phyloP scores from a whole-genome alignment of 2,113 vertebrate species.

The Myrmecophaga tridactyla region DNA sequence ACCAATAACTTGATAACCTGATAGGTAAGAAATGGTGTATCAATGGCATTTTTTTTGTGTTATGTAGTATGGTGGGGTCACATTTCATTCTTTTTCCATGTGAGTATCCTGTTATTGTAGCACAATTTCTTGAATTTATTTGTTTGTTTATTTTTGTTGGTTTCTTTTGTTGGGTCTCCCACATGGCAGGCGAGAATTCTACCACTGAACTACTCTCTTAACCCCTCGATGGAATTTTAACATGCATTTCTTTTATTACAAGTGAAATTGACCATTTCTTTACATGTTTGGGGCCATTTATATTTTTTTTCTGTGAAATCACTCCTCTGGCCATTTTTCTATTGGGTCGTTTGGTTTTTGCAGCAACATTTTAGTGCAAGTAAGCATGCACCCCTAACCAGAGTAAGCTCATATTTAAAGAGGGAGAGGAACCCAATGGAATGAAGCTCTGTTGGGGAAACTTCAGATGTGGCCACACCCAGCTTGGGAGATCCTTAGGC shows the following conservation, averaged over 20 bases:
- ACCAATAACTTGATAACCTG: neutral
- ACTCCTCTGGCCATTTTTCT: neutral
- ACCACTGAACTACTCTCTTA: no score
- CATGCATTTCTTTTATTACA: neutral
- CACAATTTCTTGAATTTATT: no score
- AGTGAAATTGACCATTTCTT: neutral
- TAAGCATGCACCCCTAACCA: neutral
- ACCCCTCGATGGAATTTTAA: neutral
- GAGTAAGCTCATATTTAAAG: neutral
- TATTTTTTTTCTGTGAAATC: neutral
- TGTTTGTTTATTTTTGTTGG: no score
- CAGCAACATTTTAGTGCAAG: neutral
- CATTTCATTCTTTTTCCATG: no score
- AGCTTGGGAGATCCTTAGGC: neutral
- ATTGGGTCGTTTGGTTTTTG: neutral
- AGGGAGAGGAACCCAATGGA: neutral
- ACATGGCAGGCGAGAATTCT: no score
- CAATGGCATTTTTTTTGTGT: neutral
- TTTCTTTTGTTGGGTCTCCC: no score
- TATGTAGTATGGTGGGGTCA: no score
- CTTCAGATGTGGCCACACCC: neutral
- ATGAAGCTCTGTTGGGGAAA: neutral
- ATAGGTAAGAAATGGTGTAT: neutral
- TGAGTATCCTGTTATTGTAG: no score
- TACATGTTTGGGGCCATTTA: neutral